phyloP scores from a whole-genome alignment of 2,797 vertebrate genomes.

The Neosilurus hyrtlii region DNA sequence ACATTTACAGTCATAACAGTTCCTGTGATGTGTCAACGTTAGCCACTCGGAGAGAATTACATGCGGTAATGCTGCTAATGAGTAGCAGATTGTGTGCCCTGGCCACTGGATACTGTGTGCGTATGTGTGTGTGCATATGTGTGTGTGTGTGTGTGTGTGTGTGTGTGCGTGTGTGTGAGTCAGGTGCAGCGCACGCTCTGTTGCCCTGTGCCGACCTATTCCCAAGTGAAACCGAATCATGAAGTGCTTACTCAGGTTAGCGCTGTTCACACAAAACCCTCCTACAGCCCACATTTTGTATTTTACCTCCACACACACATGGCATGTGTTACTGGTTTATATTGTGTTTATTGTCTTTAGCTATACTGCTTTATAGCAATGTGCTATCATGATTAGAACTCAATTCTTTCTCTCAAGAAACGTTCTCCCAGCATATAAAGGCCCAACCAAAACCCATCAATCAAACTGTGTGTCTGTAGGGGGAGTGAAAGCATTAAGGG shows the following conservation, averaged over 20 bases:
- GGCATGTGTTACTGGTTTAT: background rate
- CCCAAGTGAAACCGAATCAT: conserved; percentile 47
- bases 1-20: background rate
- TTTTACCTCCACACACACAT: background rate
- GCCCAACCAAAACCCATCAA: conserved; percentile 17
- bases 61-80: background rate
- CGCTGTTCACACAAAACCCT: conserved; percentile 15
- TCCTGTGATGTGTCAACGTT: background rate
- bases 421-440: conserved; percentile 16
- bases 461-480: conserved; percentile 44
- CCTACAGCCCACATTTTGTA: conserved; percentile 1
- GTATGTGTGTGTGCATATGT: background rate
- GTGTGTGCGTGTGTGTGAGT: conserved; percentile 4
- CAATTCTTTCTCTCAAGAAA: background rate
- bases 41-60: background rate
- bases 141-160: background rate
- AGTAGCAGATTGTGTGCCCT: conserved; percentile 23
- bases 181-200: conserved; percentile 42
- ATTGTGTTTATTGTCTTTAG: conserved; percentile 17
- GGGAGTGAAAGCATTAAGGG: conserved; percentile 61
- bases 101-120: conserved; percentile 9
- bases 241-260: conserved; percentile 50
- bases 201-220: conserved; percentile 32
- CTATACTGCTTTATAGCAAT: background rate
- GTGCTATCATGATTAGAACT: background rate